phyloP scores from a whole-genome alignment of 2,113 vertebrate species.

The Anguilla rostrata region DNA sequence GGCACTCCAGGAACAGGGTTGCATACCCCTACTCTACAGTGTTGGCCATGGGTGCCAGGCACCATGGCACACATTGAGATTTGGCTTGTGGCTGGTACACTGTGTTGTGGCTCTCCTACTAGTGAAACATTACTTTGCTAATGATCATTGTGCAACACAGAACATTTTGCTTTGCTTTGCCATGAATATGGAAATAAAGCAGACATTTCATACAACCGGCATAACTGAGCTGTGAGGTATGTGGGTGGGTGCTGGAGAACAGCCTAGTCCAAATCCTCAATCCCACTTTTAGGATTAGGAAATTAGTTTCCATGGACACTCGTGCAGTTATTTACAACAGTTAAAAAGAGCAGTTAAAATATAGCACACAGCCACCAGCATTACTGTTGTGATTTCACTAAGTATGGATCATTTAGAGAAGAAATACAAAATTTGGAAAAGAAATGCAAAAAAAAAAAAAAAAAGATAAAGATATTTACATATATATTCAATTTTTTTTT shows the following conservation, averaged over 20 bases:
- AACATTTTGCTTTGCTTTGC: neutral
- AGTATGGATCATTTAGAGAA: neutral
- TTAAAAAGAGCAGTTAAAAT: conserved; percentile 5
- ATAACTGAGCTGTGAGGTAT: conserved; percentile 31
- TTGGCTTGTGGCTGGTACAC: too few relatives aligned
- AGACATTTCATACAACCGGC: neutral
- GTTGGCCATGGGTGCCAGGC: too few relatives aligned
- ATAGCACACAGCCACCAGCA: neutral
- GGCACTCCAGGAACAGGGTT: too few relatives aligned
- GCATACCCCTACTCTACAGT: too few relatives aligned
- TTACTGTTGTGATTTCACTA: neutral
- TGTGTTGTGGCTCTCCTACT: too few relatives aligned
- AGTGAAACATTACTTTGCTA: too few relatives aligned
- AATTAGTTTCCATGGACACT: conserved; percentile 39
- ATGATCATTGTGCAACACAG: neutral
- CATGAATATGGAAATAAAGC: conserved; percentile 1
- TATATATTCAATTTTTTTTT: neutral
- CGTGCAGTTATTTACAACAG: neutral
- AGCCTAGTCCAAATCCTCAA: conserved; percentile 31
- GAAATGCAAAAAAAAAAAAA: too few relatives aligned
- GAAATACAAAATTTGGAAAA: conserved; percentile 19
- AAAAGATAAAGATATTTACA: conserved; percentile 11
- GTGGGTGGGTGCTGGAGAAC: conserved; percentile 28
- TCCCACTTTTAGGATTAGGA: conserved; percentile 13
- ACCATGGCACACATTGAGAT: too few relatives aligned